phyloP scores from a whole-genome alignment of 2,113 vertebrate species.

The Sceloporus tristichus region DNA sequence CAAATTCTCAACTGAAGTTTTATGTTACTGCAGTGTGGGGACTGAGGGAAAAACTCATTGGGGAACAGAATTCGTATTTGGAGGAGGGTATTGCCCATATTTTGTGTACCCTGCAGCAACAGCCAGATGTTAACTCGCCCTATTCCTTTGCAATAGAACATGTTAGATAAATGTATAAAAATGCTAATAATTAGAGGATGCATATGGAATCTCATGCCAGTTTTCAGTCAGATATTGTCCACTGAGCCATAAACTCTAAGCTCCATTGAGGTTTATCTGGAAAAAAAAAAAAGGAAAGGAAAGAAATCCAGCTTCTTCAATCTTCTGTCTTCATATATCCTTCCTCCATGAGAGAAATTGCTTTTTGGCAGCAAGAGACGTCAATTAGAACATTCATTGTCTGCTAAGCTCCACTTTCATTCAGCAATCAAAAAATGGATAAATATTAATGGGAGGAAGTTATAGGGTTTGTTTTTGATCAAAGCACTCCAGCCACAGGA shows the following conservation, averaged over 20 bases:
- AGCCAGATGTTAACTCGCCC: neutral
- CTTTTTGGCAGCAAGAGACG: conserved; percentile 32
- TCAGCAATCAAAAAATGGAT: conserved; percentile 23
- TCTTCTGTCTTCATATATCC: neutral
- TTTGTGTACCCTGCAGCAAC: too few relatives aligned
- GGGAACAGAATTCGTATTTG: too few relatives aligned
- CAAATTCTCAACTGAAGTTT: too few relatives aligned
- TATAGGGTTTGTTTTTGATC: neutral
- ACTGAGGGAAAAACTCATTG: too few relatives aligned
- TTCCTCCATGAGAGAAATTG: conserved; percentile 18
- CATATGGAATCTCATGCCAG: neutral
- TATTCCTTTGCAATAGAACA: neutral
- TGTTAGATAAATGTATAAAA: neutral
- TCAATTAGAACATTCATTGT: conserved; percentile 36
- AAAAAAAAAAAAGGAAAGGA: too few relatives aligned
- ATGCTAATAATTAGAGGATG: neutral
- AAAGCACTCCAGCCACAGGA: conserved; percentile 7
- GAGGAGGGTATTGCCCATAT: too few relatives aligned
- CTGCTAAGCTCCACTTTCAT: conserved; percentile 22
- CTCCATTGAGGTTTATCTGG: neutral
- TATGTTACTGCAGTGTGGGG: too few relatives aligned
- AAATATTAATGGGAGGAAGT: conserved; percentile 32
- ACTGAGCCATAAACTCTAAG: conserved; percentile 9
- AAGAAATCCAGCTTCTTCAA: neutral
- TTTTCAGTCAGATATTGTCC: neutral